A percentile compares a stretch with the other conserved stretches of the same genome.
Evolutionary conservation across 1,140 invertebrate species (phyloP).

Genomic region (Achroia grisella): DNA sequence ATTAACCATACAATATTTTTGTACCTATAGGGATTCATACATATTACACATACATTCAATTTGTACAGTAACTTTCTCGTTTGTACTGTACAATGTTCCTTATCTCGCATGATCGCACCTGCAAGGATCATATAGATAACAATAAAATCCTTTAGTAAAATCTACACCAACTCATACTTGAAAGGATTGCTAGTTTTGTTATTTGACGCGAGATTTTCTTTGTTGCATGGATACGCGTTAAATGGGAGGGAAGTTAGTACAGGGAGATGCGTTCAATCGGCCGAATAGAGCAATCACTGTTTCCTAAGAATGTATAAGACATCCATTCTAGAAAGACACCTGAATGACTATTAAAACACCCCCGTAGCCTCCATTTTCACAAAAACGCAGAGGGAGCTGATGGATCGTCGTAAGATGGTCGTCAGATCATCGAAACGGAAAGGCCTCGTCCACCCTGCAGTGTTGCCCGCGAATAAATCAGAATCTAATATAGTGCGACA

Average conservation of each 20-base stretch:
- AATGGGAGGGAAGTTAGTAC: constrained; percentile 68
- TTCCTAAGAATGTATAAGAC: constrained; percentile 52
- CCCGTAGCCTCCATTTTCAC: background rate
- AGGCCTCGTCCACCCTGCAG: constrained; percentile 42
- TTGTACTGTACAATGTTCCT: too few relatives aligned
- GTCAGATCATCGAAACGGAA: constrained; percentile 27
- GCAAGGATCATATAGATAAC: too few relatives aligned
- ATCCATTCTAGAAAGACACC: constrained; percentile 43
- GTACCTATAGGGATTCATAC: too few relatives aligned
- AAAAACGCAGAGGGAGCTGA: constrained; percentile 15
- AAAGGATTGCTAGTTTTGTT: constrained; percentile 63
- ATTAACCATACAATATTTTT: too few relatives aligned
- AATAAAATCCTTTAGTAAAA: constrained; percentile 9
- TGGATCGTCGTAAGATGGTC: constrained; percentile 34
- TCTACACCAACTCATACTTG: constrained; percentile 35
- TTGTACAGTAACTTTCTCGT: too few relatives aligned
- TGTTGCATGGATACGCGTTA: constrained; percentile 67
- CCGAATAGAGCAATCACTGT: constrained; percentile 64
- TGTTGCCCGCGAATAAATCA: constrained; percentile 57
- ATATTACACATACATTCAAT: too few relatives aligned
- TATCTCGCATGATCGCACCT: too few relatives aligned
- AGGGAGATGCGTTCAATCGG: constrained; percentile 62
- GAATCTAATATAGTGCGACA: constrained; percentile 61
- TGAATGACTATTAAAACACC: constrained; percentile 33
- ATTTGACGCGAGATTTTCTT: constrained; percentile 64